A percentile compares a stretch with the other conserved stretches of the same genome.
These are phyloP conservation scores for Dromas ardeola DNA, from an alignment of 2,113 vertebrate species.

Conservation along the genomic window DNA sequence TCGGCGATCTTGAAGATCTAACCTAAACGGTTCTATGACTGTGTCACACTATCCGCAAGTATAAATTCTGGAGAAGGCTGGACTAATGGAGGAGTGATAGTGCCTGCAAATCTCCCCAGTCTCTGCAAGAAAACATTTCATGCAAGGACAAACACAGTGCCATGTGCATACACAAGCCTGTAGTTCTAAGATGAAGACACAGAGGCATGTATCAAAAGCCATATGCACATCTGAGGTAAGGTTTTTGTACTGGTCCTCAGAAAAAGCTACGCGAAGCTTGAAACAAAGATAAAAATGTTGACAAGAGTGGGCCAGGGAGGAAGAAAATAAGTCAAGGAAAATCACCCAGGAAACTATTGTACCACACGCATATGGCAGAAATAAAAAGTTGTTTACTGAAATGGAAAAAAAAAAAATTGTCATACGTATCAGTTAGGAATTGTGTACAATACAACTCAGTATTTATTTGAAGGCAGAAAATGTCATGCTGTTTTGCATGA, in stretches of 20 bases:
- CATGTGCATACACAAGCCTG: neutral
- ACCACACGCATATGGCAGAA: neutral
- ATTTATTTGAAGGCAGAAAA: constrained; percentile 51
- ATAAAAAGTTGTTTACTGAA: neutral
- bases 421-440: neutral
- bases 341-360: constrained; percentile 57
- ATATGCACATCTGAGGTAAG: neutral
- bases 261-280: constrained; percentile 31
- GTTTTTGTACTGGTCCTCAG: neutral
- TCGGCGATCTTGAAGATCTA: neutral
- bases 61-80: neutral
- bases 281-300: constrained; percentile 8
- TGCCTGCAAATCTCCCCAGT: neutral
- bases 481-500: constrained; percentile 18
- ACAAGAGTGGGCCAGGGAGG: neutral
- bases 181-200: neutral
- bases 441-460: neutral
- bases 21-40: neutral
- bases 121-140: neutral
- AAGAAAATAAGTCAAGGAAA: constrained; percentile 38
- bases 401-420: constrained; percentile 44
- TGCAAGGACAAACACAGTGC: neutral
- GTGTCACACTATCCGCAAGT: accelerated
- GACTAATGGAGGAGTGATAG: neutral
- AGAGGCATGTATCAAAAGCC: neutral